A percentile compares a stretch with the other conserved stretches of the same genome.
Conservation (phyloP, 2,888 invertebrate species). For the Chaetoderma sp. region DNA sequence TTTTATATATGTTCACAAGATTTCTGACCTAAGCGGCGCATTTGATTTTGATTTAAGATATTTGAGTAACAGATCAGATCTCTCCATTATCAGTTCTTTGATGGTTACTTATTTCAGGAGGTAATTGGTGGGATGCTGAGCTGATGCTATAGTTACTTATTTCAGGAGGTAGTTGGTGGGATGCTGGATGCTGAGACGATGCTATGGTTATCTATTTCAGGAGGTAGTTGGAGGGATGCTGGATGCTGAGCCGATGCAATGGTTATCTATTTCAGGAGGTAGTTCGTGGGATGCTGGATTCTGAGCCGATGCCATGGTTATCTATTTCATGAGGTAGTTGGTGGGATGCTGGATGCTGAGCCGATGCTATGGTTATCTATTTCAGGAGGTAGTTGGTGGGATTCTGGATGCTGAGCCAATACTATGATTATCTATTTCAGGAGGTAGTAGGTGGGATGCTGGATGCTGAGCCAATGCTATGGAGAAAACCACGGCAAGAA, state of each 20-base stretch:
- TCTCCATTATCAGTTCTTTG: too few relatives aligned
- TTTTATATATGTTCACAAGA: too few relatives aligned
- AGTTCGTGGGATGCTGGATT: slow-evolving; percentile 92
- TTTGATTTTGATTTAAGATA: too few relatives aligned
- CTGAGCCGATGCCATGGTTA: slow-evolving; percentile 85
- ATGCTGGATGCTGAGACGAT: slow-evolving; percentile 89
- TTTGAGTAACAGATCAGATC: too few relatives aligned
- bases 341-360: slow-evolving; percentile 92
- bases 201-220: slow-evolving; percentile 73
- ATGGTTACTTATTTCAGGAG: too few relatives aligned
- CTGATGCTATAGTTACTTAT: too few relatives aligned
- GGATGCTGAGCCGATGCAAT: slow-evolving; percentile 85
- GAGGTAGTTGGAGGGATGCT: slow-evolving; percentile 96
- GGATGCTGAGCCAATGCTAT: slow-evolving; percentile 85
- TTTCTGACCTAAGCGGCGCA: too few relatives aligned
- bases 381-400: slow-evolving; percentile 92
- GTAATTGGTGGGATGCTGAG: too few relatives aligned
- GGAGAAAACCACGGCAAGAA: slow-evolving; percentile 86
- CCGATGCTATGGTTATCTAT: slow-evolving; percentile 87
- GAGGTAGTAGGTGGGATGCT: slow-evolving; percentile 96
- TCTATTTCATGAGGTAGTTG: slow-evolving; percentile 82
- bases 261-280: slow-evolving; percentile 89
- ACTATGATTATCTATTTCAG: slow-evolving; percentile 73
- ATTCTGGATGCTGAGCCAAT: slow-evolving; percentile 89
- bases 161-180: slow-evolving; percentile 91